Percentiles rank a stretch among this genome's conserved stretches.
Evolutionary conservation across 2,888 invertebrate genomes (phyloP).

Genomic region (Lasioglossum leucozonium): DNA sequence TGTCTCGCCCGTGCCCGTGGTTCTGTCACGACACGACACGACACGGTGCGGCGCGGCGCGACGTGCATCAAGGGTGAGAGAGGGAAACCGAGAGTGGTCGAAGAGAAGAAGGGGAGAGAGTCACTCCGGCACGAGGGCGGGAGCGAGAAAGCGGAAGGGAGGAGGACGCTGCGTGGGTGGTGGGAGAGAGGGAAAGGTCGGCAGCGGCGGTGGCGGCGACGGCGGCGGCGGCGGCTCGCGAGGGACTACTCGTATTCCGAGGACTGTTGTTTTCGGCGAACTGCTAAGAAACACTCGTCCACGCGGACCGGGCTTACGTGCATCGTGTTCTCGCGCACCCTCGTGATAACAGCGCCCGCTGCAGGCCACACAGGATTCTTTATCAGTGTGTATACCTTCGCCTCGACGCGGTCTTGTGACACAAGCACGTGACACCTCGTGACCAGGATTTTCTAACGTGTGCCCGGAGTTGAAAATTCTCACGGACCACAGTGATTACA

Average conservation of each 20-base stretch:
- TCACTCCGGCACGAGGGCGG: constrained; percentile 70
- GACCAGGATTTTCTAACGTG: background rate
- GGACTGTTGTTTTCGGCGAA: constrained; percentile 71
- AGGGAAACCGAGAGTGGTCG: constrained; percentile 61
- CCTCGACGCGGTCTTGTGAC: background rate
- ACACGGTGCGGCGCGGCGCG: too few species aligned
- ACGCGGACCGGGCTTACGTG: constrained; percentile 50
- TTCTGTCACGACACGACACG: constrained; percentile 34
- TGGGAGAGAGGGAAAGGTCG: constrained; percentile 70
- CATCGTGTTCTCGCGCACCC: constrained; percentile 23
- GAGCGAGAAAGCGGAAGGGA: constrained; percentile 60
- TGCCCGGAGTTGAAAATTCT: background rate
- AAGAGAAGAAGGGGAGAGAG: constrained; percentile 54
- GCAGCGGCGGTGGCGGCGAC: too few species aligned
- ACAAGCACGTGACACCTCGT: background rate
- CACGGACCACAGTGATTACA: background rate
- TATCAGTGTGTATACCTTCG: background rate
- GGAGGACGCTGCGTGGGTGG: constrained; percentile 66
- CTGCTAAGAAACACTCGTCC: constrained; percentile 72
- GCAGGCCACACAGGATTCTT: background rate
- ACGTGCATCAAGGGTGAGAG: constrained; percentile 61
- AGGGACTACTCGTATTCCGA: constrained; percentile 67
- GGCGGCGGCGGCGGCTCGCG: constrained; percentile 67
- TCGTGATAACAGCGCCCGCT: constrained; percentile 8
- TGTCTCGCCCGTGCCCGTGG: too few species aligned